Evolutionary conservation across 1,140 invertebrate genomes (phyloP).

Genomic region (Lethocerus indicus): DNA sequence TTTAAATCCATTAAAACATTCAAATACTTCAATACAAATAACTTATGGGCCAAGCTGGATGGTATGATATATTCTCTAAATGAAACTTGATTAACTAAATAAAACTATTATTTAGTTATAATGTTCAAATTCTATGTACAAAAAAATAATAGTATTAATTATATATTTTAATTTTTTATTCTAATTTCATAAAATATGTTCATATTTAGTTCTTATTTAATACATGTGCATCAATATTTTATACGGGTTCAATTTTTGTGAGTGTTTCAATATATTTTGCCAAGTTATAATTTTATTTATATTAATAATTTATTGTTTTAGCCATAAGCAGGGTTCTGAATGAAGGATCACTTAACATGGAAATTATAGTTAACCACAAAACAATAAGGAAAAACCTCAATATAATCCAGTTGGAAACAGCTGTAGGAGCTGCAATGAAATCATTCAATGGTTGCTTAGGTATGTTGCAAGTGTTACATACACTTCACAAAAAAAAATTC

Average conservation of each 20-base stretch:
- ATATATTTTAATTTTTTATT: no score
- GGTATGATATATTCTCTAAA: slow-evolving; percentile 27
- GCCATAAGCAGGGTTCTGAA: slow-evolving; percentile 76
- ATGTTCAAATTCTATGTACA: no score
- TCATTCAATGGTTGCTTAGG: slow-evolving; percentile 69
- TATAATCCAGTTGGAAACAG: slow-evolving; percentile 94
- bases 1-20: slow-evolving; percentile 98
- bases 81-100: neutral
- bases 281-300: no score
- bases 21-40: slow-evolving; percentile 99
- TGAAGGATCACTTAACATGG: slow-evolving; percentile 73
- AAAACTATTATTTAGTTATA: neutral
- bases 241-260: no score
- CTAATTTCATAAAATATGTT: no score
- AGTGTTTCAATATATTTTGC: no score
- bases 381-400: slow-evolving; percentile 77
- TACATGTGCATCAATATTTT: no score
- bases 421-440: slow-evolving; percentile 97
- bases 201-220: no score
- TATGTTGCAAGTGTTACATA: slow-evolving; percentile 22
- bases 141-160: no score
- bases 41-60: slow-evolving; percentile 87
- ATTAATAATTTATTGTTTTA: slow-evolving; percentile 22
- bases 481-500: neutral
- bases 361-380: slow-evolving; percentile 96